phyloP scores from a whole-genome alignment of 2,113 vertebrate genomes.

The Actenoides lindsayi region DNA sequence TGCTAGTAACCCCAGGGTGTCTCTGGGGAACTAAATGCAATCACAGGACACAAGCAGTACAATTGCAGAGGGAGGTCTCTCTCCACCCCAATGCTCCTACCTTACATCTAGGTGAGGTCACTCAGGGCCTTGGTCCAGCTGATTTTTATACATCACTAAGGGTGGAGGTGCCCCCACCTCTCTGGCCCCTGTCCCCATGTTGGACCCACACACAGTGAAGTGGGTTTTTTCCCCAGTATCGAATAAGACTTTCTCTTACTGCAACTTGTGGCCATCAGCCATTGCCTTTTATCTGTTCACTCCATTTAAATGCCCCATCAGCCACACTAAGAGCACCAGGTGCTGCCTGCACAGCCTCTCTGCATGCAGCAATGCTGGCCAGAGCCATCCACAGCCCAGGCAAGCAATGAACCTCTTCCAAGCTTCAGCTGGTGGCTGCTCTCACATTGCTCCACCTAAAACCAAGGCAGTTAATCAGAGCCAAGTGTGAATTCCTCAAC shows the following conservation, averaged over 20 bases:
- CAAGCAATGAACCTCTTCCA: not conserved
- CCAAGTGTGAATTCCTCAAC: not conserved
- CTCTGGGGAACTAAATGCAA: not conserved
- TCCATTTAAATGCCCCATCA: not conserved
- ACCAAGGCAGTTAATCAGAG: not conserved
- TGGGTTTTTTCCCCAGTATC: not conserved
- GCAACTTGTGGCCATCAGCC: not conserved
- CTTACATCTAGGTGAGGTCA: not conserved
- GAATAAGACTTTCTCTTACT: not conserved
- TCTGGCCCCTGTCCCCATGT: not conserved
- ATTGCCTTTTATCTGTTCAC: not conserved
- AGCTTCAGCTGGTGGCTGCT: not conserved
- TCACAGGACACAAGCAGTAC: not conserved
- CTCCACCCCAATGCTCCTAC: not conserved
- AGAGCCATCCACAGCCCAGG: not conserved
- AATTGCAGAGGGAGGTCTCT: not conserved
- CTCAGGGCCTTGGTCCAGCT: not conserved
- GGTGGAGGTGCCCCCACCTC: not conserved
- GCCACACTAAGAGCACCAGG: not conserved
- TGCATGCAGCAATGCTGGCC: not conserved
- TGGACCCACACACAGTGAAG: not conserved
- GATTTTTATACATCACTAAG: not conserved
- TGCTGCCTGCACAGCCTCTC: not conserved
- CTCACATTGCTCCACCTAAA: not conserved
- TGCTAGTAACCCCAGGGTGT: not conserved